phyloP scores from a whole-genome alignment of 2,113 vertebrate genomes.

The Bolborhynchus lineola region DNA sequence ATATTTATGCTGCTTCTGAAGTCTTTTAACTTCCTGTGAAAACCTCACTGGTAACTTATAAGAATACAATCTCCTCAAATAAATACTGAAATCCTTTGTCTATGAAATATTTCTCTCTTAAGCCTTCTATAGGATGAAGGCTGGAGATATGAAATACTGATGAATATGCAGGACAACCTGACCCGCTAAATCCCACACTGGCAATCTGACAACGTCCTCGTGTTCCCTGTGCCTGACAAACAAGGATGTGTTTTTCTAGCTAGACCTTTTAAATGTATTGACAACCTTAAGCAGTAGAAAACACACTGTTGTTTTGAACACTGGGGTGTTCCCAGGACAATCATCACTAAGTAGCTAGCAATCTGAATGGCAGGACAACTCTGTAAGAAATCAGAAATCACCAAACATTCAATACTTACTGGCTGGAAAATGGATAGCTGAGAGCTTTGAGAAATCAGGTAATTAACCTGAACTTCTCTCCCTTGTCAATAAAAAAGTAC shows the following conservation, averaged over 20 bases:
- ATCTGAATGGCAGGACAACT: neutral
- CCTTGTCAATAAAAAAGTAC: neutral
- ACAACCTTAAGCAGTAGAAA: constrained; percentile 47
- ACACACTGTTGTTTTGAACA: neutral
- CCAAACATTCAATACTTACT: neutral
- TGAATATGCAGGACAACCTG: neutral
- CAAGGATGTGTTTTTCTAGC: neutral
- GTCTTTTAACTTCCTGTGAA: neutral
- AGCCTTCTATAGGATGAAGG: neutral
- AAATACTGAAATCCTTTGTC: neutral
- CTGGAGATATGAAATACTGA: neutral
- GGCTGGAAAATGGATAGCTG: neutral
- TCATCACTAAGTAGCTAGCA: neutral
- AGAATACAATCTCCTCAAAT: neutral
- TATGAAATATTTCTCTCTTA: neutral
- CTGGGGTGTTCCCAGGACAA: neutral
- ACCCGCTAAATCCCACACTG: neutral
- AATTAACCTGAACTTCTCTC: constrained; percentile 45
- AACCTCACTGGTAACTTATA: neutral
- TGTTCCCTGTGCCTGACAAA: neutral
- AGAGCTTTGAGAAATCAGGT: constrained; percentile 18
- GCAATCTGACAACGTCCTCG: neutral
- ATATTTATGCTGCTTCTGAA: neutral
- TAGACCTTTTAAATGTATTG: constrained; percentile 42
- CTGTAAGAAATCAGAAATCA: neutral